Base-by-base conservation (phyloP, 2,888 invertebrate species). In the Troides oblongomaculatus region DNA sequence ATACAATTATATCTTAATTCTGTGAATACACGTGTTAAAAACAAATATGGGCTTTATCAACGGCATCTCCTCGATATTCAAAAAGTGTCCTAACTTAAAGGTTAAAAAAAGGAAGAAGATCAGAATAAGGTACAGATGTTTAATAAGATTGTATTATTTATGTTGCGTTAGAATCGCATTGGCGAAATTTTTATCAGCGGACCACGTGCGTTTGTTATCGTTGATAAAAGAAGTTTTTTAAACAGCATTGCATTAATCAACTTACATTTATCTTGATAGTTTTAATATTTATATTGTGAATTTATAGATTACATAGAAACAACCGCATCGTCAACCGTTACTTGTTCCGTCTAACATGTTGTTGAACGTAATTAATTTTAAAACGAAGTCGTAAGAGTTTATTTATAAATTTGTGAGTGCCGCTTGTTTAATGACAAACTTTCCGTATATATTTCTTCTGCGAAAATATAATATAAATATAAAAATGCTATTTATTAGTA, bases 1-100 rank as follows among this genome's bases (percentile, higher is more conserved):
- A 64, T 65, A 57, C 25, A 68, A 82, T 81, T 81, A 83, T 43
- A 69, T 43, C 17, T n/a, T 30, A 67, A 71, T 25, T 65, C 69
- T 61, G 70, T 72, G 70, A 71, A 72, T 57, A 71, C 61, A 62
- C 50, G 81, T 77, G 79, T 60, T 36, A 23, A 30, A 1, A 73
- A 76, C 75, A 73, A 79, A 72, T 67, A 90, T 90, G 90, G 90
- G 90, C 25, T 89, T 90, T 68, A 74, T 91, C 58, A 80, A 81
- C 69, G 81, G 82, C 74, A 80, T 89, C 60, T 85, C 91, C 36
- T 87, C 91, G 46, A 83, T 91, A 78, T 90, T 90, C 75, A 91
- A 88, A 83, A 90, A 85, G 83, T 91, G 91, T 67, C 90, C 91
- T 0, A 88, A 84, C 74, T 79, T 90, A 53, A 88, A 84, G 77